Conservation (phyloP, 2,113 vertebrate genomes). For the Grammomys dolichurus region DNA sequence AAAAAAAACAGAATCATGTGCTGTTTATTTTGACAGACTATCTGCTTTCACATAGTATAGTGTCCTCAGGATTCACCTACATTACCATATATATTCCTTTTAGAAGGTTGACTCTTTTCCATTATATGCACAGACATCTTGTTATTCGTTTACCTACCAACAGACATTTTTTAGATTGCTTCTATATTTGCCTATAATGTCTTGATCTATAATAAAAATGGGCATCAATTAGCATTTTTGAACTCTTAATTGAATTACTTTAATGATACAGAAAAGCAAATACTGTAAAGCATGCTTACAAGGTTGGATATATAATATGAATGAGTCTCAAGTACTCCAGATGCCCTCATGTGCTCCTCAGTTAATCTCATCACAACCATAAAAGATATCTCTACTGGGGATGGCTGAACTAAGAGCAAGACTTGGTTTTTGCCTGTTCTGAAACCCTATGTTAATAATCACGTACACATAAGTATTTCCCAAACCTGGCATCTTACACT, state of each 20-base stretch:
- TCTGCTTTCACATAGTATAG: background rate
- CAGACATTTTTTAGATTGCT: background rate
- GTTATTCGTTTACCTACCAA: background rate
- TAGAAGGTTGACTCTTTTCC: background rate
- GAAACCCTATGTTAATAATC: background rate
- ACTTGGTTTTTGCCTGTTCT: background rate
- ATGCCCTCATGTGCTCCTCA: background rate
- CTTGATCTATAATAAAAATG: background rate
- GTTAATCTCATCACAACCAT: background rate
- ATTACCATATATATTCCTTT: background rate
- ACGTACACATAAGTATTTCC: background rate
- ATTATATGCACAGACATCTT: background rate
- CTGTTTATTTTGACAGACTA: background rate
- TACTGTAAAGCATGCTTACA: background rate
- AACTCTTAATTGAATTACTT: background rate
- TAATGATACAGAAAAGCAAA: background rate
- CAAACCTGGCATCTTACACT: background rate
- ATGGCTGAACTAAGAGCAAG: background rate
- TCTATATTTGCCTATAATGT: background rate
- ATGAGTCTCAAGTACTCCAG: background rate
- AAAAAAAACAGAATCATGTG: background rate
- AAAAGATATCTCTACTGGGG: background rate
- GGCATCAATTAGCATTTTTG: background rate
- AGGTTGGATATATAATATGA: background rate
- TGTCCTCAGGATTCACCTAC: background rate